phyloP scores from a whole-genome alignment of 2,888 invertebrate species.

The Ectemnius continuus region DNA sequence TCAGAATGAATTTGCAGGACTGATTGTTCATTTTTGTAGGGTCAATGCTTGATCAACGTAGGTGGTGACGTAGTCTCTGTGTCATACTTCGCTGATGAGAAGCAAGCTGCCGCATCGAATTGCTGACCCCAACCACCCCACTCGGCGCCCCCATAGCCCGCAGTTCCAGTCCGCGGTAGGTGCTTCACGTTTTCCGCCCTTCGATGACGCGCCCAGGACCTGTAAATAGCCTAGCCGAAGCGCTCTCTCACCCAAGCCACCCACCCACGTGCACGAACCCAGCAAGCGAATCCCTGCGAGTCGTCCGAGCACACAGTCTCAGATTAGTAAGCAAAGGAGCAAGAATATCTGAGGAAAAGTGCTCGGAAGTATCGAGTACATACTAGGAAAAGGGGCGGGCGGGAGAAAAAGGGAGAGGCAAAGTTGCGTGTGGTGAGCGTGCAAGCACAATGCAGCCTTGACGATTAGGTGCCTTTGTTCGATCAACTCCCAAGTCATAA shows the following conservation, averaged over 20 bases:
- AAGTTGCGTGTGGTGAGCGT: no score
- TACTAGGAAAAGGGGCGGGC: no score
- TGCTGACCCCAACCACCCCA: constrained; percentile 75
- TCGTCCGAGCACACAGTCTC: neutral
- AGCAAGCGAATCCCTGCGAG: neutral
- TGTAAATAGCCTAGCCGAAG: neutral
- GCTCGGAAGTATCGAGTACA: neutral
- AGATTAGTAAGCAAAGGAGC: no score
- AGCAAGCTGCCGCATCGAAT: constrained; percentile 64
- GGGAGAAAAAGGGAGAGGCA: no score
- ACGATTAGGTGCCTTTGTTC: constrained; percentile 49
- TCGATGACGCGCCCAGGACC: constrained; percentile 16
- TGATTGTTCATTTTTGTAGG: constrained; percentile 82
- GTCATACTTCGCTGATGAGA: constrained; percentile 83
- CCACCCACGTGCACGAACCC: no score
- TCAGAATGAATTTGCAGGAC: neutral
- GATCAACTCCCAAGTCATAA: constrained; percentile 19
- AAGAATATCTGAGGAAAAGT: no score
- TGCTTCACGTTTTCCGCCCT: constrained; percentile 37
- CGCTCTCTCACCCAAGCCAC: neutral
- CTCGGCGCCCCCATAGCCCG: constrained; percentile 72
- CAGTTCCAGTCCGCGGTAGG: constrained; percentile 14
- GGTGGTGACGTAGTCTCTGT: constrained; percentile 96
- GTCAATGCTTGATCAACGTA: constrained; percentile 96
- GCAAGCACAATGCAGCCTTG: constrained; percentile 21